Evolutionary conservation across 2,797 vertebrate genomes (phyloP).

Genomic region (Cryptoblepharus egeriae): DNA sequence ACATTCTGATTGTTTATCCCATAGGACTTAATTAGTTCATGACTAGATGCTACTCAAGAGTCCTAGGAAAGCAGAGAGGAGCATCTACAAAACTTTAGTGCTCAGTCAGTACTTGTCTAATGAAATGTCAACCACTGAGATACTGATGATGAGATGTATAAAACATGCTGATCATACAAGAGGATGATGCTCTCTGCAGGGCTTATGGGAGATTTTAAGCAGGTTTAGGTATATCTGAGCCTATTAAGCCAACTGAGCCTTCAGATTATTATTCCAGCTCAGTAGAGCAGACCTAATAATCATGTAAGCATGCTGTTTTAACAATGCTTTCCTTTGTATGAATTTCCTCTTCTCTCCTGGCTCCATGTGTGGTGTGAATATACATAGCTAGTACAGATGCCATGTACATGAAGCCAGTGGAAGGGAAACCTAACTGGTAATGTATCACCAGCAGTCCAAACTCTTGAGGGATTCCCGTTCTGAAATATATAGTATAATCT

Average conservation of each 20-base stretch:
- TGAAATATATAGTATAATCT: constrained; percentile 67
- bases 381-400: constrained; percentile 59
- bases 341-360: constrained; percentile 56
- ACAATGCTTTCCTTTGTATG: constrained; percentile 32
- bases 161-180: constrained; percentile 52
- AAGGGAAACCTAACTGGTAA: constrained; percentile 60
- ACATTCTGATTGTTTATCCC: constrained; percentile 76
- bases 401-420: constrained; percentile 45
- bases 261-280: constrained; percentile 56
- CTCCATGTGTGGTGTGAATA: constrained; percentile 54
- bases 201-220: constrained; percentile 61
- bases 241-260: constrained; percentile 60
- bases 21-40: constrained; percentile 83
- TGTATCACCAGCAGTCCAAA: constrained; percentile 52
- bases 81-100: constrained; percentile 67
- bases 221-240: constrained; percentile 48
- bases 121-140: constrained; percentile 72
- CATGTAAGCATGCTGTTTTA: constrained; percentile 52
- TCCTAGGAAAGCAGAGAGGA: constrained; percentile 63
- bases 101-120: constrained; percentile 77
- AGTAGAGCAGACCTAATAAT: constrained; percentile 64
- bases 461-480: constrained; percentile 67
- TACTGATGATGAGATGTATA: constrained; percentile 72
- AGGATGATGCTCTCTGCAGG: constrained; percentile 48
- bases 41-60: constrained; percentile 59